phyloP scores from a whole-genome alignment of 2,113 vertebrate genomes.

The Muntiacus reevesi region DNA sequence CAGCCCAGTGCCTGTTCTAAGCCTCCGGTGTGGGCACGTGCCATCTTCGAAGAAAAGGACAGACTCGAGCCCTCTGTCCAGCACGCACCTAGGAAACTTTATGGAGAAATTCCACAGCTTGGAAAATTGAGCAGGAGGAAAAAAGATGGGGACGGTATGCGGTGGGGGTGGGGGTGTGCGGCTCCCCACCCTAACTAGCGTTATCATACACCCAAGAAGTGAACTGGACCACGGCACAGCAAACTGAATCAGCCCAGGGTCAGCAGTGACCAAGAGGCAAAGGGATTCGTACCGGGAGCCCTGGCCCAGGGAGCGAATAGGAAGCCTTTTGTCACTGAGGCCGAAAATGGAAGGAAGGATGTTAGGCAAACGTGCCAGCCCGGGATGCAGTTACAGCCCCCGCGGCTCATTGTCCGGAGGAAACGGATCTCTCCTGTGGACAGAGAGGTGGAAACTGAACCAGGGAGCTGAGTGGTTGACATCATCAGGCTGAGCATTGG shows the following conservation, averaged over 20 bases:
- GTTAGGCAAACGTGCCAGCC: constrained; percentile 65
- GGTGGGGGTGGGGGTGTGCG: not conserved
- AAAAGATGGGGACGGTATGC: not conserved
- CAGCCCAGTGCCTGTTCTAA: not conserved
- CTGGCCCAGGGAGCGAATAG: constrained; percentile 10
- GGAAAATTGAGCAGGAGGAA: not conserved
- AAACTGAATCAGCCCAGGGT: not conserved
- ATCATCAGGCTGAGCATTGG: constrained; percentile 82
- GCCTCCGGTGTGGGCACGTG: not conserved
- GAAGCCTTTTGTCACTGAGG: constrained; percentile 60
- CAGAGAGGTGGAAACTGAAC: constrained; percentile 78
- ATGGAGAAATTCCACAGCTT: not conserved
- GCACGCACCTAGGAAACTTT: not conserved
- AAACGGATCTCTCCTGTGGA: constrained; percentile 77
- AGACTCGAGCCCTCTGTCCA: not conserved
- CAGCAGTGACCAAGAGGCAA: not conserved
- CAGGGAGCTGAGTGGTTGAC: constrained; percentile 77
- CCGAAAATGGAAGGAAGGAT: constrained; percentile 78
- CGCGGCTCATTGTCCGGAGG: constrained; percentile 72
- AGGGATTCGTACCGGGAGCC: not conserved
- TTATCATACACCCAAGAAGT: not conserved
- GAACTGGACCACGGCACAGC: not conserved
- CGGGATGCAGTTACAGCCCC: constrained; percentile 73
- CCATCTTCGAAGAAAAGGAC: not conserved
- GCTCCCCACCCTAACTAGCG: not conserved